phyloP scores from a whole-genome alignment of 2,888 invertebrate species.

The Caenorhabditis macrosperma region DNA sequence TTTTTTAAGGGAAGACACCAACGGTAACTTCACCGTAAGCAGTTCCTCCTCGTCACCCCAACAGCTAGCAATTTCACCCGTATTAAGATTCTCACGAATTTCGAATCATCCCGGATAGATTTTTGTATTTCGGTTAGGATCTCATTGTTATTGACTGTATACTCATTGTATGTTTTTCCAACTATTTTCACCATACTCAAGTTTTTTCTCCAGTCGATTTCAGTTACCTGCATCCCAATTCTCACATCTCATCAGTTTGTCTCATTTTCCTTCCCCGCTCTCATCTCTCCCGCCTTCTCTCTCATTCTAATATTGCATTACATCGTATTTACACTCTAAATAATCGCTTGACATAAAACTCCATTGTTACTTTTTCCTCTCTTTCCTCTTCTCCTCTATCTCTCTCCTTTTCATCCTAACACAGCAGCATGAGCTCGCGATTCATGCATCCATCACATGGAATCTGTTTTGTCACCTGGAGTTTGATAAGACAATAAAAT shows the following conservation, averaged over 20 bases:
- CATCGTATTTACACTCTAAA: too few relatives aligned
- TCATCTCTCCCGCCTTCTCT: not conserved
- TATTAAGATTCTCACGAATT: not conserved
- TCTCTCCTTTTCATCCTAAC: too few relatives aligned
- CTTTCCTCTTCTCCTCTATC: too few relatives aligned
- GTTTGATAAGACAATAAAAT: too few relatives aligned
- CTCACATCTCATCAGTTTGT: not conserved
- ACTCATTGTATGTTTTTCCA: not conserved
- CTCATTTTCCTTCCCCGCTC: not conserved
- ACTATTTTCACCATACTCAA: not conserved
- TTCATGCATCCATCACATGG: too few relatives aligned
- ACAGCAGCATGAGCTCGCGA: too few relatives aligned
- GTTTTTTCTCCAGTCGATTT: not conserved
- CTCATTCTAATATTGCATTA: too few relatives aligned
- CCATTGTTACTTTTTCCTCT: too few relatives aligned
- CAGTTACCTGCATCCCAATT: not conserved
- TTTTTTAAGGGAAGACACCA: not conserved
- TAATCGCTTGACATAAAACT: too few relatives aligned
- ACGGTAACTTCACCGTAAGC: not conserved
- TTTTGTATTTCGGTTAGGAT: slow-evolving; percentile 9
- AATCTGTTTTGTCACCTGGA: too few relatives aligned
- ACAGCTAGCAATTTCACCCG: not conserved
- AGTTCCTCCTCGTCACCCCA: not conserved
- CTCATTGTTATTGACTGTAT: slow-evolving; percentile 11
- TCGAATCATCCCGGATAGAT: slow-evolving; percentile 1